Conservation (phyloP, 1,140 invertebrate species). For the Nilaparvata lugens region DNA sequence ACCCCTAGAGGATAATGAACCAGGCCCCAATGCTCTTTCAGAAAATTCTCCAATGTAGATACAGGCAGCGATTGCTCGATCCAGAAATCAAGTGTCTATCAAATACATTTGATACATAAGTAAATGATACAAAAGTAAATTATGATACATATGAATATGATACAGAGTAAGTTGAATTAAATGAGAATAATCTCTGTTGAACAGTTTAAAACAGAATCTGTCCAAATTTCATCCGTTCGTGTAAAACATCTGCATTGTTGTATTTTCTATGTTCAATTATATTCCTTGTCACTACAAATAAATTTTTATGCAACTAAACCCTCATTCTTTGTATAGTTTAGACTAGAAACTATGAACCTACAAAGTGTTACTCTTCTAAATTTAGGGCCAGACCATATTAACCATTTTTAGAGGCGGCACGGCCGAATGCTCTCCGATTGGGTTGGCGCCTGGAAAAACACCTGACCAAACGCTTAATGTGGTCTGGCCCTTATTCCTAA, state of each 20-base stretch:
- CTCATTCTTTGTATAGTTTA: too few species aligned
- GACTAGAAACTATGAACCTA: too few species aligned
- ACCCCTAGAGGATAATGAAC: slow-evolving; percentile 39
- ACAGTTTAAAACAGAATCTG: not conserved
- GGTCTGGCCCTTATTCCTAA: too few species aligned
- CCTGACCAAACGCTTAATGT: too few species aligned
- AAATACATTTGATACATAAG: too few species aligned
- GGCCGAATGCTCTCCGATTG: too few species aligned
- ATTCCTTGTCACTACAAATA: not conserved
- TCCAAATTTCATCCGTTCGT: not conserved
- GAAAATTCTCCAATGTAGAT: slow-evolving; percentile 34
- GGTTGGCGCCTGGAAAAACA: too few species aligned
- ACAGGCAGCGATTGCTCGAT: slow-evolving; percentile 35
- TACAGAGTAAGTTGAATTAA: slow-evolving; percentile 30
- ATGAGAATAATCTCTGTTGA: not conserved
- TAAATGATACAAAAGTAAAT: slow-evolving; percentile 23
- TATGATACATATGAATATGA: slow-evolving; percentile 33
- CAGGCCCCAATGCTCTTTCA: slow-evolving; percentile 38
- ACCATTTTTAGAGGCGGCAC: too few species aligned
- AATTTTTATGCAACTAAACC: too few species aligned
- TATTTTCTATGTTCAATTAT: not conserved
- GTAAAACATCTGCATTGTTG: not conserved
- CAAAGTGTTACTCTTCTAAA: too few species aligned
- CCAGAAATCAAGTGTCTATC: slow-evolving; percentile 40
- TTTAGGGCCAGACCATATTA: too few species aligned